Conservation (phyloP, 2,113 vertebrate species). For the Dromaius novaehollandiae region DNA sequence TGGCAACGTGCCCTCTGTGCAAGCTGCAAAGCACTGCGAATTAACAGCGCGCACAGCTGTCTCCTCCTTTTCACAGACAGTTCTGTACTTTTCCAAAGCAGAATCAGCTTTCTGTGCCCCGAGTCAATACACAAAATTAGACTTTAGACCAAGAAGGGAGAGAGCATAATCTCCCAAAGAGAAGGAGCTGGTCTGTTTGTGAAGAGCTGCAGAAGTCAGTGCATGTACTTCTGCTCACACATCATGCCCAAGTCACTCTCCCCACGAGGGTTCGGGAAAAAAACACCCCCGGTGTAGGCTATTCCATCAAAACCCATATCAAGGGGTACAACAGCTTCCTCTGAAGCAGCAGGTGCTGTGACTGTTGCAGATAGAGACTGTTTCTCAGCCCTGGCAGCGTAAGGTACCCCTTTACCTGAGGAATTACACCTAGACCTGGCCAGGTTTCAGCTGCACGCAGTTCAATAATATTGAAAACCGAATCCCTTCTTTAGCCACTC, state of each 20-base stretch:
- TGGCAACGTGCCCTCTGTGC: not conserved
- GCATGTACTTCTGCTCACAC: accelerated
- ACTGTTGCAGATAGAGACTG: accelerated
- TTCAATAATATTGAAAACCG: not conserved
- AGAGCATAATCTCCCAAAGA: not conserved
- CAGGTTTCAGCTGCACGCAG: accelerated
- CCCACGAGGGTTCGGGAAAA: accelerated
- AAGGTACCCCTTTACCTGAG: accelerated
- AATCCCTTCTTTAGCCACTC: not conserved
- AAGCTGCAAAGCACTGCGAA: not conserved
- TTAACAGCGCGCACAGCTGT: not conserved
- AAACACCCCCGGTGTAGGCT: not conserved
- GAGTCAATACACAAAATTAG: accelerated
- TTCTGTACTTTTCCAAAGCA: not conserved
- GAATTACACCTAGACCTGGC: accelerated
- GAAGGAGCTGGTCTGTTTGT: not conserved
- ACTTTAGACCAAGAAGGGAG: not conserved
- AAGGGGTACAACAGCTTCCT: not conserved
- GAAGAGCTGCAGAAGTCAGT: not conserved
- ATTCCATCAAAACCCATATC: not conserved
- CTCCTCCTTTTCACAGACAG: not conserved
- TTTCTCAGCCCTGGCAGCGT: accelerated
- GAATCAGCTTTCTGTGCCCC: not conserved
- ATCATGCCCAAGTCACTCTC: accelerated
- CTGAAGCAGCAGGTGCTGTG: accelerated